A percentile compares a stretch with the other conserved stretches of the same genome.
These are phyloP conservation scores for Lycaon pictus DNA, from an alignment of 2,113 vertebrate genomes.

Conservation along the genomic window DNA sequence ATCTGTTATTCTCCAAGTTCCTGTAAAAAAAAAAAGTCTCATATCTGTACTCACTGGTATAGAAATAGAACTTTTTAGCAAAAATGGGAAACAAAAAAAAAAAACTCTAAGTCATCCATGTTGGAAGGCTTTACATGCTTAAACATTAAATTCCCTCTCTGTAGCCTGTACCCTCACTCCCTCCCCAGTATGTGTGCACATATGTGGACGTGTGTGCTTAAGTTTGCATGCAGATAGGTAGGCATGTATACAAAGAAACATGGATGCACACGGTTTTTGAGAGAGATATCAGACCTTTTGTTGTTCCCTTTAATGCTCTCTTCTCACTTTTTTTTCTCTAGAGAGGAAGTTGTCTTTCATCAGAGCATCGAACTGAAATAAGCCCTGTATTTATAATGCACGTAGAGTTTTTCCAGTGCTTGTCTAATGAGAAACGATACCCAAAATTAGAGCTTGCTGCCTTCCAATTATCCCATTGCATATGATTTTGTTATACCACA, in stretches of 20 bases:
- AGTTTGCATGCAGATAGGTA: not conserved
- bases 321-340: not conserved
- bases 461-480: conserved; percentile 40
- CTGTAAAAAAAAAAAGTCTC: conserved; percentile 54
- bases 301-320: not conserved
- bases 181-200: fast-evolving
- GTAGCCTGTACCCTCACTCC: too few relatives aligned
- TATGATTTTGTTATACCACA: conserved; percentile 62
- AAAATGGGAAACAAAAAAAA: conserved; percentile 13
- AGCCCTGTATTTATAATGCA: conserved; percentile 24
- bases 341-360: not conserved
- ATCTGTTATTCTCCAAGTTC: conserved; percentile 12
- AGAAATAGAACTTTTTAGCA: conserved; percentile 25
- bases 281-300: not conserved
- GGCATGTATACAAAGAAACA: not conserved
- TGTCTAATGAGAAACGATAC: conserved; percentile 26
- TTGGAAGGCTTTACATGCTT: not conserved
- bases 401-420: not conserved
- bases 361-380: not conserved
- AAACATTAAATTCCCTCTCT: not conserved
- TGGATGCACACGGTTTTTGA: not conserved
- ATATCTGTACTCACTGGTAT: not conserved
- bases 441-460: conserved; percentile 27
- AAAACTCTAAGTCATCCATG: not conserved
- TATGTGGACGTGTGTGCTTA: fast-evolving